Conservation (phyloP, 2,888 invertebrate species). For the Cheilosia urbana region DNA sequence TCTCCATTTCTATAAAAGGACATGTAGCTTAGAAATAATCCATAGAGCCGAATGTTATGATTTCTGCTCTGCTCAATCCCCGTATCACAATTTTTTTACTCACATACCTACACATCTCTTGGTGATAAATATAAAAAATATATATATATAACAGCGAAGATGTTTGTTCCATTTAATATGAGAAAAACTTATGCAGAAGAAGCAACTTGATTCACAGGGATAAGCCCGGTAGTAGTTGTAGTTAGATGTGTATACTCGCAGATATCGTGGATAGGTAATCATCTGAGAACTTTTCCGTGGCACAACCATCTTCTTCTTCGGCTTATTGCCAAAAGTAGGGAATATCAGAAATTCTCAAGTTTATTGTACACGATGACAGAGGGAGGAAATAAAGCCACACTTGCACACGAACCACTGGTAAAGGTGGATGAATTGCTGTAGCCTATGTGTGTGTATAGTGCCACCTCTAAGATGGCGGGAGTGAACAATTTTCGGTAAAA, state of each 20-base stretch:
- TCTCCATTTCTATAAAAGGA: conserved; percentile 20
- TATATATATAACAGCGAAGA: conserved; percentile 31
- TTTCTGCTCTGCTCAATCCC: conserved; percentile 48
- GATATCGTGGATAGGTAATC: conserved; percentile 57
- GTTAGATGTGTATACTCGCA: conserved; percentile 20
- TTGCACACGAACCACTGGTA: conserved; percentile 44
- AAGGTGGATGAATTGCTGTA: conserved; percentile 71
- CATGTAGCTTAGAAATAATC: conserved; percentile 70
- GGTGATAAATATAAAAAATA: conserved; percentile 70
- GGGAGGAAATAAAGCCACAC: conserved; percentile 40
- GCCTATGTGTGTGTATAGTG: conserved; percentile 10
- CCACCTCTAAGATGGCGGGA: conserved; percentile 21
- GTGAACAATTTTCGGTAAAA: conserved; percentile 60
- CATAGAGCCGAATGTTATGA: conserved; percentile 72
- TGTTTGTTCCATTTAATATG: conserved; percentile 71
- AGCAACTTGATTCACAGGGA: conserved; percentile 56
- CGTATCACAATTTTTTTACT: conserved; percentile 58
- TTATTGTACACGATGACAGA: conserved; percentile 60
- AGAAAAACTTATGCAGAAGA: conserved; percentile 74
- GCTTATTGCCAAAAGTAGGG: conserved; percentile 71
- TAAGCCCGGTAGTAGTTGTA: conserved; percentile 60
- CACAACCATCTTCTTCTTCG: conserved; percentile 49
- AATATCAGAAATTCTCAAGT: conserved; percentile 70
- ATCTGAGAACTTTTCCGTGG: conserved; percentile 63
- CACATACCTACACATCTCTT: conserved; percentile 61